These are phyloP conservation scores for Garrulus glandarius DNA, from an alignment of 2,797 vertebrate species.

Conservation along the genomic window DNA sequence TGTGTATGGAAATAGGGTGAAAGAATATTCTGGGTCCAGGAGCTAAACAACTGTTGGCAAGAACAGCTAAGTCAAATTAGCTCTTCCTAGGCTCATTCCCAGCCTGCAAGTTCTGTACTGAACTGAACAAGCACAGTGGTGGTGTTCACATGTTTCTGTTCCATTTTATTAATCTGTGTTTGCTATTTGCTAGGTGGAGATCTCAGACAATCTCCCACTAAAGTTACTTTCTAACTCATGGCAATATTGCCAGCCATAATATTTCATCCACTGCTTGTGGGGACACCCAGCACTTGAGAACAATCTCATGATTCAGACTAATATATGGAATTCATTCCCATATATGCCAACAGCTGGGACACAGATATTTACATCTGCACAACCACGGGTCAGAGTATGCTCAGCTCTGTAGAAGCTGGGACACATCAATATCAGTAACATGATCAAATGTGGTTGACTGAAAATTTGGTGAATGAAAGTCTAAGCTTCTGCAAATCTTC, in stretches of 20 bases:
- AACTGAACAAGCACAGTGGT: background rate
- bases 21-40: background rate
- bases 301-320: background rate
- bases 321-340: background rate
- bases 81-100: background rate
- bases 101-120: background rate
- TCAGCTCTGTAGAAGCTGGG: background rate
- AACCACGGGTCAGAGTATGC: background rate
- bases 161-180: background rate
- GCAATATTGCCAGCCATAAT: background rate
- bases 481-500: background rate
- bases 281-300: background rate
- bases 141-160: rapidly evolving
- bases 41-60: background rate
- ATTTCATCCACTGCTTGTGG: background rate
- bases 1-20: background rate
- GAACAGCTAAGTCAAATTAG: background rate
- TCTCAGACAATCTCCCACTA: background rate
- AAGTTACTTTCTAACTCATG: background rate
- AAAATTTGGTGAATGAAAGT: background rate
- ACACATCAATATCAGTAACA: background rate
- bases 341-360: background rate
- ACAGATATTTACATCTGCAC: background rate
- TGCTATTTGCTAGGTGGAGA: background rate
- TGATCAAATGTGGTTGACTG: background rate